Conservation (phyloP, 1,140 invertebrate species). For the Andricus grossulariae region DNA sequence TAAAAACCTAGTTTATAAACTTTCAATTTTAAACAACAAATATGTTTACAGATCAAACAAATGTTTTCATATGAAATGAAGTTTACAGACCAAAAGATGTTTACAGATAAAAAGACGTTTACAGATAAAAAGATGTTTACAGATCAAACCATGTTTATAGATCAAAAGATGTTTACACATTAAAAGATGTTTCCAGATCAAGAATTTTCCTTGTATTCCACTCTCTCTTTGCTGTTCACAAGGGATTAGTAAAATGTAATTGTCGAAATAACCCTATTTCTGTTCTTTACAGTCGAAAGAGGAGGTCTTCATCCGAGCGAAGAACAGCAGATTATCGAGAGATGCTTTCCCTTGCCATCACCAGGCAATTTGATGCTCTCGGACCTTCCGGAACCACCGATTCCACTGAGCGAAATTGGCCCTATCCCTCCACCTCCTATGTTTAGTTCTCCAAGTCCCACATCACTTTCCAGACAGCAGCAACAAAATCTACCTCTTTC, state of each 20-base stretch:
- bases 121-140: too few relatives aligned
- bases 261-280: background rate
- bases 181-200: too few relatives aligned
- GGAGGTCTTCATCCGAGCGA: conserved; percentile 75
- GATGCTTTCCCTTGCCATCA: conserved; percentile 69
- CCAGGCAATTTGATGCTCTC: conserved; percentile 82
- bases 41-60: too few relatives aligned
- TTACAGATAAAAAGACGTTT: too few relatives aligned
- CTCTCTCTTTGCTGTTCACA: too few relatives aligned
- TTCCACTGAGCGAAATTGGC: conserved; percentile 93
- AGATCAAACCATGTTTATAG: too few relatives aligned
- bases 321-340: conserved; percentile 72
- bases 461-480: conserved; percentile 77
- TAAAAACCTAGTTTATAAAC: too few relatives aligned
- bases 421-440: conserved; percentile 96
- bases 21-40: too few relatives aligned
- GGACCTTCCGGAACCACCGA: conserved; percentile 92
- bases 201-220: too few relatives aligned
- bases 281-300: conserved; percentile 75
- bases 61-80: too few relatives aligned
- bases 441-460: conserved; percentile 93
- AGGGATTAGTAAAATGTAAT: background rate
- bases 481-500: conserved; percentile 75
- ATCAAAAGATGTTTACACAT: too few relatives aligned
- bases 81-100: too few relatives aligned